These are phyloP conservation scores for Sarcophilus harrisii DNA, from an alignment of 2,797 vertebrate genomes.

Conservation along the genomic window DNA sequence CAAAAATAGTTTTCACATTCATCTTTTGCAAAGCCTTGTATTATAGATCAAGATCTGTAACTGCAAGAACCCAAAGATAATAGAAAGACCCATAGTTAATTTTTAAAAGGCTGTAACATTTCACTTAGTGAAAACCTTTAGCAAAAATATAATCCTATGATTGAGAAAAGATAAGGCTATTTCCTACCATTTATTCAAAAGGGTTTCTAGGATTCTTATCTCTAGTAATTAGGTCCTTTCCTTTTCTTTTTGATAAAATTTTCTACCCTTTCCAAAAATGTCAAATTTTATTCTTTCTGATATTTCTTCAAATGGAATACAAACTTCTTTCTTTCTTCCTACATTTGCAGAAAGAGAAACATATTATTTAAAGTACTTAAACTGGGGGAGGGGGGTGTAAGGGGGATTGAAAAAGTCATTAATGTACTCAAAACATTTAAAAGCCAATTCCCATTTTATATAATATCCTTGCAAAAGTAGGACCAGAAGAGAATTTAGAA, in stretches of 20 bases:
- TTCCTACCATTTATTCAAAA: neutral
- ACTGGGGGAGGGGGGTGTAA: no score
- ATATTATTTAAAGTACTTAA: neutral
- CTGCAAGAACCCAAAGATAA: no score
- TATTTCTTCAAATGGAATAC: neutral
- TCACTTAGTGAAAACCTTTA: neutral
- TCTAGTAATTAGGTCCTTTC: neutral
- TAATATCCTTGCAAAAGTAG: neutral
- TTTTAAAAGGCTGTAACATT: neutral
- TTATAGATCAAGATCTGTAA: no score
- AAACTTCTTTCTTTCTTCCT: no score
- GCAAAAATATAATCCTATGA: neutral
- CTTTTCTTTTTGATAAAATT: neutral
- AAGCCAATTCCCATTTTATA: neutral
- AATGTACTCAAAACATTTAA: neutral
- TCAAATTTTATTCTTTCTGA: neutral
- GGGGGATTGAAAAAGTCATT: no score
- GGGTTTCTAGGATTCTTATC: neutral
- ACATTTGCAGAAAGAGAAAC: neutral
- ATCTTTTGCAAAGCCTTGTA: no score
- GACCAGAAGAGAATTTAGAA: neutral
- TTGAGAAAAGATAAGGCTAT: neutral
- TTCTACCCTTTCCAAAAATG: neutral
- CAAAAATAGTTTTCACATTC: no score
- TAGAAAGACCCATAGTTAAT: neutral